Percentiles rank a stretch among this genome's conserved stretches.
Conservation (phyloP, 2,113 vertebrate genomes). For the Hoplias malabaricus region DNA sequence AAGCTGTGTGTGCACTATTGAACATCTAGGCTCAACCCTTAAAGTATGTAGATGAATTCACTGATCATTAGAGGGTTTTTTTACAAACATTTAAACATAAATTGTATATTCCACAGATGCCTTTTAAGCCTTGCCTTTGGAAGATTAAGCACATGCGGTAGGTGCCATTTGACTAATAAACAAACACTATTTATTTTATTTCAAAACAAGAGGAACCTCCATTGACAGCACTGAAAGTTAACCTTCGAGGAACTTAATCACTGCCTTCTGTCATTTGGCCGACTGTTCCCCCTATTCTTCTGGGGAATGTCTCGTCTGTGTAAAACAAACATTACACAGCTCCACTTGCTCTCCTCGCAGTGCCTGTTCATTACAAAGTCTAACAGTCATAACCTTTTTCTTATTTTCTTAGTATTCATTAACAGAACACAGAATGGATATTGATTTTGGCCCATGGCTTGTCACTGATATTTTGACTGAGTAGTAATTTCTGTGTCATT, state of each 20-base stretch:
- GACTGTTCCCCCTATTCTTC: not conserved
- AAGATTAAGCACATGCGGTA: not conserved
- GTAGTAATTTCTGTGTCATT: not conserved
- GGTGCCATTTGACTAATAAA: not conserved
- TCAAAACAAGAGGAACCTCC: not conserved
- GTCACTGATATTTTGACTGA: not conserved
- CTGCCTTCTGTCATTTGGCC: not conserved
- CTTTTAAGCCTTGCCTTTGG: not conserved
- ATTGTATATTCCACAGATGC: not conserved
- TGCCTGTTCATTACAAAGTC: not conserved
- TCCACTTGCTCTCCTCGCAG: not conserved
- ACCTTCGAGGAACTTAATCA: not conserved
- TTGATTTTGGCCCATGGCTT: not conserved
- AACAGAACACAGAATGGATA: not conserved
- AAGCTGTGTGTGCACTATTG: too few relatives aligned
- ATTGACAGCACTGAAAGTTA: not conserved
- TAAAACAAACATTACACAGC: slow-evolving; percentile 37
- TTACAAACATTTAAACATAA: not conserved
- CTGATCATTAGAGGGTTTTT: not conserved
- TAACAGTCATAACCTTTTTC: not conserved
- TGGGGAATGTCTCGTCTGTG: slow-evolving; percentile 40
- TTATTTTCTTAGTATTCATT: not conserved
- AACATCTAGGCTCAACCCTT: too few relatives aligned
- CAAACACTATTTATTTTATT: not conserved
- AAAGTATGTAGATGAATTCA: not conserved